phyloP scores from a whole-genome alignment of 2,888 invertebrate genomes.

The Amaurobius ferox region DNA sequence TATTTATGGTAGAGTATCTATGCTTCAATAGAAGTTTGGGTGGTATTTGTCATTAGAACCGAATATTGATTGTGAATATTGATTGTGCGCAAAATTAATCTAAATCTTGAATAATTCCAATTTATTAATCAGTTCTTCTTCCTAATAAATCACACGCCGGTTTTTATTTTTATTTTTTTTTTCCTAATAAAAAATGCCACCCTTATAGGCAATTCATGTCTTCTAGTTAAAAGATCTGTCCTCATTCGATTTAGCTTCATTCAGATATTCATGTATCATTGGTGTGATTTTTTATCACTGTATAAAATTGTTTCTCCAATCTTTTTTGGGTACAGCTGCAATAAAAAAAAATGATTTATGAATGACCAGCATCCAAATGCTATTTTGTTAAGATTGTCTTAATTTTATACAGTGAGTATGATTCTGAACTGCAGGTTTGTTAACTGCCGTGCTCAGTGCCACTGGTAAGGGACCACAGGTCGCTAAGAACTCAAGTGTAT shows the following conservation, averaged over 20 bases:
- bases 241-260: constrained; percentile 58
- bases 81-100: background rate
- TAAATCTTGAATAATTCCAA: background rate
- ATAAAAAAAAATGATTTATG: too few species aligned
- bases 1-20: constrained; percentile 59
- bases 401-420: background rate
- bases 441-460: constrained; percentile 18
- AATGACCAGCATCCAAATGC: background rate
- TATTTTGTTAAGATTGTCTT: constrained; percentile 18
- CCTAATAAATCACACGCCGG: background rate
- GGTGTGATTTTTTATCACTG: constrained; percentile 29
- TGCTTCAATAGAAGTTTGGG: constrained; percentile 62
- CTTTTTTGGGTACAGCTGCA: constrained; percentile 50
- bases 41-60: constrained; percentile 41
- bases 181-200: constrained; percentile 27
- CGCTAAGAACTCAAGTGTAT: background rate
- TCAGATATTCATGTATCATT: constrained; percentile 48
- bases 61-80: constrained; percentile 17
- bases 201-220: constrained; percentile 50
- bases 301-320: constrained; percentile 27
- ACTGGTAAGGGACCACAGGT: background rate
- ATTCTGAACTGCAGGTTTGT: background rate
- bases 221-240: constrained; percentile 50
- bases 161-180: background rate
- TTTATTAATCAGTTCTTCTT: background rate